Conservation (phyloP, 2,113 vertebrate genomes). For the Rana temporaria region DNA sequence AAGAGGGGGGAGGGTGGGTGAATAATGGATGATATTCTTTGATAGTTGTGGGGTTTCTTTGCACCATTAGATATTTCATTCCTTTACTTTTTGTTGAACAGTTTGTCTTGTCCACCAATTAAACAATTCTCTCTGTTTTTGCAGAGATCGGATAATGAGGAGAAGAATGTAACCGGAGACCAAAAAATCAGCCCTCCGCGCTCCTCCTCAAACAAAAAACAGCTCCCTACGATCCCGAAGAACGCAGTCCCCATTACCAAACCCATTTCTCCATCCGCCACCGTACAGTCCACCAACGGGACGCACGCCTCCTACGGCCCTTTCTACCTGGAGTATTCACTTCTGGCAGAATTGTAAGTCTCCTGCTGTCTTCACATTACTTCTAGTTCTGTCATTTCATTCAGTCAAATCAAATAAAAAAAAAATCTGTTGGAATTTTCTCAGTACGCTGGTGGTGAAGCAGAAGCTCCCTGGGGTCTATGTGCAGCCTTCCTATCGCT, state of each 20-base stretch:
- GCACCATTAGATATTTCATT: no score
- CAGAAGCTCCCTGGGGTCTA: conserved; percentile 97
- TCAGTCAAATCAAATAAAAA: background rate
- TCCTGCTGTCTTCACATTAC: background rate
- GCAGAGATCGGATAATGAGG: conserved; percentile 89
- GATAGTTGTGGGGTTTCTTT: no score
- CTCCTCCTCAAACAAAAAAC: conserved; percentile 84
- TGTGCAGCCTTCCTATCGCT: conserved; percentile 94
- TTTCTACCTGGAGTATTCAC: conserved; percentile 97
- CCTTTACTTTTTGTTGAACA: no score
- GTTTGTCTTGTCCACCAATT: background rate
- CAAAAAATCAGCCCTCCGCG: conserved; percentile 86
- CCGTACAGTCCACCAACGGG: conserved; percentile 87
- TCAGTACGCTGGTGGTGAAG: conserved; percentile 93
- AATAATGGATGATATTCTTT: no score
- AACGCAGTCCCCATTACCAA: conserved; percentile 91
- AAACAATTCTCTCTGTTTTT: conserved; percentile 34
- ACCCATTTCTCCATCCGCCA: conserved; percentile 78
- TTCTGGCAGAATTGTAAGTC: conserved; percentile 96
- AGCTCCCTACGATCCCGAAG: conserved; percentile 94
- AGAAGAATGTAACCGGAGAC: conserved; percentile 80
- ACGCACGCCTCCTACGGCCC: conserved; percentile 96
- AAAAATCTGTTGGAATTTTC: conserved; percentile 57
- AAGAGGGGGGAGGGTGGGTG: no score
- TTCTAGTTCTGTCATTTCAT: background rate